Evolutionary conservation across 64 coral and sea anemone genomes (phyloP).

Genomic region (Trachythela sp.): DNA sequence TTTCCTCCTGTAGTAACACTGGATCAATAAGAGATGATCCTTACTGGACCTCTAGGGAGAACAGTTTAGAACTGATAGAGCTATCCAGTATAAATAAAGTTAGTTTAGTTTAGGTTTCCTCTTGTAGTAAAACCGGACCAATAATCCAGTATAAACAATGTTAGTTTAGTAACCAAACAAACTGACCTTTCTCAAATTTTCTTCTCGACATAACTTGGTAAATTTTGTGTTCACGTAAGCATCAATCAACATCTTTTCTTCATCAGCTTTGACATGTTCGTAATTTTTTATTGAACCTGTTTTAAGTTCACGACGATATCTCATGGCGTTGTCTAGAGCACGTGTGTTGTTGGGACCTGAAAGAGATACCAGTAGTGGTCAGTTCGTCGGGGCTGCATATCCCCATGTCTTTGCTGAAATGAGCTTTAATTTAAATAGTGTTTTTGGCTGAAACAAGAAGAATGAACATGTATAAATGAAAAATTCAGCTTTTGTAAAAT

Average conservation of each 20-base stretch:
- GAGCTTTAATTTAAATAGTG: no score
- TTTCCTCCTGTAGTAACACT: no score
- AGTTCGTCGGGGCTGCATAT: not conserved
- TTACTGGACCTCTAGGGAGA: no score
- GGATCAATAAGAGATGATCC: no score
- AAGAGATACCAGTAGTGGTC: not conserved
- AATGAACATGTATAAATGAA: no score
- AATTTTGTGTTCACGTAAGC: slow-evolving; percentile 50
- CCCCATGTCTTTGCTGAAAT: no score
- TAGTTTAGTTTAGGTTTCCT: no score
- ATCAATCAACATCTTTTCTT: slow-evolving; percentile 45
- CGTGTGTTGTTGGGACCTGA: slow-evolving; percentile 35
- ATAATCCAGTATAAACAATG: not conserved
- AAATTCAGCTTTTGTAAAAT: not conserved
- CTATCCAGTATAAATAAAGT: no score
- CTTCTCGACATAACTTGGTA: slow-evolving; percentile 61
- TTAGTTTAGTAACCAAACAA: not conserved
- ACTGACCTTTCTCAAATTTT: slow-evolving; percentile 1
- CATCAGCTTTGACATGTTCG: slow-evolving; percentile 61
- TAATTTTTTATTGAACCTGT: slow-evolving; percentile 37
- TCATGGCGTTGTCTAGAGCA: slow-evolving; percentile 49
- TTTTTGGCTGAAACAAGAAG: not conserved
- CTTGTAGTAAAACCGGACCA: no score
- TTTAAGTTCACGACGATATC: slow-evolving; percentile 45
- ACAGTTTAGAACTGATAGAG: no score